Base-by-base conservation (phyloP, 92 coral and sea anemone species). In the Siderastrea siderea region DNA sequence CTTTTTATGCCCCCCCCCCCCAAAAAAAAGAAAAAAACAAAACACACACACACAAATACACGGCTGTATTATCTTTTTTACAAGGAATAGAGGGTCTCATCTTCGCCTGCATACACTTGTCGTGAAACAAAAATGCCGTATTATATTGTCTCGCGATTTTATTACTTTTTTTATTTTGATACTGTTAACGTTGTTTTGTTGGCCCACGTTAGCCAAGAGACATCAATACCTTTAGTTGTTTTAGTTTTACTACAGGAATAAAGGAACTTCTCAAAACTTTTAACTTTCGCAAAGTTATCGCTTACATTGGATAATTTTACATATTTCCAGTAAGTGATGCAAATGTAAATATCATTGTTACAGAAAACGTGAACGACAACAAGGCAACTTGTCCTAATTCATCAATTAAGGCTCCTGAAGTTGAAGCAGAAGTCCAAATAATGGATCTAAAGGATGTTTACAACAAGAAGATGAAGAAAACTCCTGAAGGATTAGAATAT, bases 401-500 rank as follows among this genome's bases (percentile, higher is more conserved):
- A 6, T 9, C 47, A 47, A 64, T 49, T 46, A 71, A 47, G 38
- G 38, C 38, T 26, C 38, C 38, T 6, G 67, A 66, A 50, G 71
- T 78, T 47, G 74, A 88, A 8, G 80, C 68, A 3, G 90, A 80
- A 26, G 93, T 92, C 44, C 84, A 80, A 62, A 80, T 92, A 19
- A 64, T 73, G 50, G 90, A 79, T 47, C 77, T 92, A 53, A 89
- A 85, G 74, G 93, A 92, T 15, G 80, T 92, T 16, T 92, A 92
- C 81, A 84, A 92, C 65, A 92, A 89, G 79, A 92, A 84, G 65
- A 91, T 84, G 71, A 89, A 85, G 74, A 89, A 92, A 83, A 88
- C 90, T 15, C 64, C 70, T 8, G 53, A 82, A 3, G 90, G 90
- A 17, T 78, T 84, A 12, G 95, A 89, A 65, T 83, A 92, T 66